phyloP scores from a whole-genome alignment of 2,888 invertebrate species.

The Melipona bicolor region DNA sequence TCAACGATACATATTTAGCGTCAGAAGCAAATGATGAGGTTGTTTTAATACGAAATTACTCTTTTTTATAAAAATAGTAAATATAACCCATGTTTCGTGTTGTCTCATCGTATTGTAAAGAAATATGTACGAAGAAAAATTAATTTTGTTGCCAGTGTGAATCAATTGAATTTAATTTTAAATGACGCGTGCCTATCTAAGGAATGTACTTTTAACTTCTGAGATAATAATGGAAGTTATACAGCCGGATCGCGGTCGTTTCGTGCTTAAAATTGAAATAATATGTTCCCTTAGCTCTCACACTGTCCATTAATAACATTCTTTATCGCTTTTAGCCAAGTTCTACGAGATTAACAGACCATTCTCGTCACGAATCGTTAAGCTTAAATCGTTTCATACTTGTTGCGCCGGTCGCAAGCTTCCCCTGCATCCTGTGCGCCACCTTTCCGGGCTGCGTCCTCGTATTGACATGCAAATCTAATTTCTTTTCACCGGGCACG shows the following conservation, averaged over 20 bases:
- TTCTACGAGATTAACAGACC: neutral
- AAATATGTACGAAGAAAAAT: too few relatives aligned
- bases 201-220: neutral
- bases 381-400: constrained; percentile 11
- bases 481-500: neutral
- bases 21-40: too few relatives aligned
- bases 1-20: too few relatives aligned
- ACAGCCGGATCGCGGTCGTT: too few relatives aligned
- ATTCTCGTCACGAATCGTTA: constrained; percentile 15
- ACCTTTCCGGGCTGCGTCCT: neutral
- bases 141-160: neutral
- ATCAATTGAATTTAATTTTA: neutral
- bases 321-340: neutral
- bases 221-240: neutral
- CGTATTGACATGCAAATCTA: neutral
- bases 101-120: too few relatives aligned
- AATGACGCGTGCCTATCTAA: neutral
- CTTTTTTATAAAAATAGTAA: too few relatives aligned
- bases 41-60: too few relatives aligned
- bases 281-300: neutral
- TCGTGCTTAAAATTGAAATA: neutral
- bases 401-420: constrained; percentile 8
- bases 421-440: neutral
- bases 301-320: neutral
- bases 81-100: too few relatives aligned